Evolutionary conservation across 2,888 invertebrate species (phyloP), one percentile per base, ranked within the genome.

Genomic region (Synergus laeviventris): DNA sequence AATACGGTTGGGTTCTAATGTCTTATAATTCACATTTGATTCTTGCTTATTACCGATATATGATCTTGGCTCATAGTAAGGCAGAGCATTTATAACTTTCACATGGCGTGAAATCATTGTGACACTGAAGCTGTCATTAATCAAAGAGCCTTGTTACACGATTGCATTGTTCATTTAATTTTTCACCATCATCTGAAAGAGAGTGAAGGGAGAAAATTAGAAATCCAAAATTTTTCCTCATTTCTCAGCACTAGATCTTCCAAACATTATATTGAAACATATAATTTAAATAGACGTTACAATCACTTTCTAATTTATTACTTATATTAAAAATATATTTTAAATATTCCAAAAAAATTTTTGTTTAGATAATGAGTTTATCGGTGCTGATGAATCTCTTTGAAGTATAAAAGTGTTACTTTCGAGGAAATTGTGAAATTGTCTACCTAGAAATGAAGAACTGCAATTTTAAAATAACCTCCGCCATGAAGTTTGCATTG

Each of bases 21-120:
- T 12, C 24, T 21, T 66, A n/a, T 70, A 70, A 70, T 70, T 49
- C 49, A 70, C 49, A 70, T 49, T 24, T 31, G 31, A 70, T 70
- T 54, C n/a, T 31, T 70, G 49, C 11, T 54, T 70, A 70, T 66
- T 70, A 70, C 45, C 36, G n/a, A 49, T 70, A 49, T 70, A 70
- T 49, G 36, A 70, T 70, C 49, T 66, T 16, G 18, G 49, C 24
- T 49, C 45, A 54, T 49, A 70, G 49, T 31, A 36, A 45, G 70
- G 16, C 31, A 49, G 36, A 54, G 31, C 70, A 70, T 70, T 70
- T 45, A 70, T 70, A 70, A 49, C 49, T 49, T 70, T 70, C 70
- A 70, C 49, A 49, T 70, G 49, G 70, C 70, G 49, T 70, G 70
- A 70, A 70, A 70, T 70, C 70, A 11, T 45, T 31, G 16, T 70